phyloP scores from a whole-genome alignment of 2,888 invertebrate genomes.

The Aphrophora alni region DNA sequence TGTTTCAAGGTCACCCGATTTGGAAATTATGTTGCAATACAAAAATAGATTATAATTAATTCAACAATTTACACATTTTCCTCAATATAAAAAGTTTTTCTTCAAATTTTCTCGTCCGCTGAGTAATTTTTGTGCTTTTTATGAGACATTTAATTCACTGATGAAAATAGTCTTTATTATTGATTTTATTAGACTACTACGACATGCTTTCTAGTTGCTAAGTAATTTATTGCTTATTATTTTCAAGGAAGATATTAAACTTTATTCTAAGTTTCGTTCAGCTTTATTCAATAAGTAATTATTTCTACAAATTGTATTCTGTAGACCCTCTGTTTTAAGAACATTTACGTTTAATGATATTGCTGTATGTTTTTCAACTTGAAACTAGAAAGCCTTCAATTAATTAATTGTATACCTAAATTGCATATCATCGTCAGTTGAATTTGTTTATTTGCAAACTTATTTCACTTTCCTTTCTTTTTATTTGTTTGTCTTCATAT shows the following conservation, averaged over 20 bases:
- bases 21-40: conserved; percentile 10
- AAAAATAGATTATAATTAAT: not conserved
- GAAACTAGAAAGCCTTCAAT: no score
- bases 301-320: no score
- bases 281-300: no score
- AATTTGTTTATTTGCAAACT: no score
- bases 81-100: not conserved
- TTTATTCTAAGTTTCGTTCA: not conserved
- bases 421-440: no score
- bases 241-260: not conserved
- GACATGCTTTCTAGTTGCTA: not conserved
- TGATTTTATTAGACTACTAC: not conserved
- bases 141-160: not conserved
- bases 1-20: conserved; percentile 33
- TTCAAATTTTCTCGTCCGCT: not conserved
- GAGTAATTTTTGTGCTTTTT: not conserved
- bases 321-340: no score
- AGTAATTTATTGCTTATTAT: not conserved
- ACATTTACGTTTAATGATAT: no score
- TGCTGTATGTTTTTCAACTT: no score
- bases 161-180: not conserved
- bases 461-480: no score
- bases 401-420: no score
- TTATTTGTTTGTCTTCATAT: no score
- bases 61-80: not conserved